These are phyloP conservation scores for Eristalis intricaria DNA, from an alignment of 2,888 invertebrate genomes.

Conservation along the genomic window DNA sequence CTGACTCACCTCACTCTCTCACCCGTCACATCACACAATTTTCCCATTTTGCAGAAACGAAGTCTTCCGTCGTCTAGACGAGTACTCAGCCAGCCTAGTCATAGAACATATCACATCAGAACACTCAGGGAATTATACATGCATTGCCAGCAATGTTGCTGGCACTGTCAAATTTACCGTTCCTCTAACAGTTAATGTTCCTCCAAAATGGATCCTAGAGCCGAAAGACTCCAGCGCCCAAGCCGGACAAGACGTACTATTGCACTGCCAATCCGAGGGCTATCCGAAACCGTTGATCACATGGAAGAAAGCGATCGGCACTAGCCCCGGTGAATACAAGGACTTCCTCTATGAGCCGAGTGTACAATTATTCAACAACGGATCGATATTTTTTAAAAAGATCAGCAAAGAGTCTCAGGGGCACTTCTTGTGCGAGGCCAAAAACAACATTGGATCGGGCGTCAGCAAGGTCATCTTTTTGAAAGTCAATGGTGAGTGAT, in stretches of 20 bases:
- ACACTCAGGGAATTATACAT: conserved; percentile 95
- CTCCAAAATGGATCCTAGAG: conserved; percentile 94
- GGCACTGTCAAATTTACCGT: conserved; percentile 90
- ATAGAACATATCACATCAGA: conserved; percentile 92
- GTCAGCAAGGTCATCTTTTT: conserved; percentile 95
- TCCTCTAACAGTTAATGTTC: conserved; percentile 92
- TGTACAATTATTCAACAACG: conserved; percentile 90
- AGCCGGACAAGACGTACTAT: conserved; percentile 90
- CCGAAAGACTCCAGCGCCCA: conserved; percentile 92
- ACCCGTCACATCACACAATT: too few relatives aligned
- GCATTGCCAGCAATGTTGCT: conserved; percentile 92
- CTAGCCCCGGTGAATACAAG: conserved; percentile 90
- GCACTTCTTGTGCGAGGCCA: conserved; percentile 95
- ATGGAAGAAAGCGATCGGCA: conserved; percentile 94
- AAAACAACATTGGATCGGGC: conserved; percentile 94
- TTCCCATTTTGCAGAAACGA: conserved; percentile 79
- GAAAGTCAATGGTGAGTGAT: conserved; percentile 91
- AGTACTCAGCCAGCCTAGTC: conserved; percentile 92
- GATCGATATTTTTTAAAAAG: conserved; percentile 90
- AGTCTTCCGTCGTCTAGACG: conserved; percentile 87
- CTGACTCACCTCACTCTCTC: background rate
- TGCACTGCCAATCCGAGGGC: conserved; percentile 95
- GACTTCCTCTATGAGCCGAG: conserved; percentile 91
- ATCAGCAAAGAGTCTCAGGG: conserved; percentile 94
- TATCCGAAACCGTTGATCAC: conserved; percentile 94